Base-by-base conservation (phyloP, 2,113 vertebrate genomes). In the Phainopepla nitens region DNA sequence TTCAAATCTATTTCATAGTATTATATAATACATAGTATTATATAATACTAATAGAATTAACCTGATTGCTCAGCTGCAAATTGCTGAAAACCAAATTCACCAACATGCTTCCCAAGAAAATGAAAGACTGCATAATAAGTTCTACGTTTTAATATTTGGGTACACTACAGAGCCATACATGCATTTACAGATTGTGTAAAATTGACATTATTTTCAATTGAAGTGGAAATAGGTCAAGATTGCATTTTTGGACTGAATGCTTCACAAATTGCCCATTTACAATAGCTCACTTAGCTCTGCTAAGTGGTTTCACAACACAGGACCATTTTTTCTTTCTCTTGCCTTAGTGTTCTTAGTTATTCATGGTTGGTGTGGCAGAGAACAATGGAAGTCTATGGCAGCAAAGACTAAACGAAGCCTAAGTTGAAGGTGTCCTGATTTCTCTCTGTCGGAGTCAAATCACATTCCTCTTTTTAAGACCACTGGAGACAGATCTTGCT, bases 401-500 rank as follows among this genome's bases (percentile, higher is more conserved):
- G 72, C 71, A 81, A 90, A 71, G 44, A 45, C n/a, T 75, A 66
- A 92, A 78, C 71, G 61, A 92, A 83, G 83, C 6, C 0, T 53
- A 68, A 93, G 7, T 66, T 81, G 72, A 89, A 96, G 72, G 82
- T 81, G 82, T 90, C 88, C 65, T 82, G 35, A 70, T 93, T 90
- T 93, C 94, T 64, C 56, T 75, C 76, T 72, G 36, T 42, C 61
- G 76, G 88, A 95, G 61, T 71, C 69, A 78, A 97, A 92, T 89
- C 36, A 15, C 60, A 65, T 81, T 94, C 31, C 25, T 54, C 25
- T 60, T 90, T 88, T 75, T 49, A 60, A 85, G 89, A 64, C 51
- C 61, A 49, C 65, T 68, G 60, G 45, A 77, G 72, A 80, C 35
- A 58, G n/a, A 75, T 72, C 61, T 93, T 0, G 0, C 28, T 35